phyloP scores from a whole-genome alignment of 2,888 invertebrate genomes.

The Lingula anatina region DNA sequence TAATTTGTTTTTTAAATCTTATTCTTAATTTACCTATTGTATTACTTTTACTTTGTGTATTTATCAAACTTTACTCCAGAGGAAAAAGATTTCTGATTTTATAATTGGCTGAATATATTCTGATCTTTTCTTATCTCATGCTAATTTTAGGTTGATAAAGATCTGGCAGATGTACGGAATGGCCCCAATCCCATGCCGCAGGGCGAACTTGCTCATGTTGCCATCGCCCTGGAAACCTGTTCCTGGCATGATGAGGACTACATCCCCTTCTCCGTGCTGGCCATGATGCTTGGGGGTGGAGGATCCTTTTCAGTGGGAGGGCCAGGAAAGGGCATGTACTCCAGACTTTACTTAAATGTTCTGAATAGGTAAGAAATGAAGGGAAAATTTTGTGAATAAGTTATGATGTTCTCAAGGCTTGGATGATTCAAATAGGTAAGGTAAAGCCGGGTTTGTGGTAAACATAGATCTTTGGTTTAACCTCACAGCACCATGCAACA shows the following conservation, averaged over 20 bases:
- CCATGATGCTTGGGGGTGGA: slow-evolving; percentile 99
- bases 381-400: too few relatives aligned
- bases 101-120: neutral
- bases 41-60: too few relatives aligned
- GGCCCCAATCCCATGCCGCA: slow-evolving; percentile 89
- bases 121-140: neutral
- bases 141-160: slow-evolving; percentile 46
- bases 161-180: slow-evolving; percentile 57
- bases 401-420: too few relatives aligned
- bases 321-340: slow-evolving; percentile 99
- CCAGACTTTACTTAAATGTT: slow-evolving; percentile 93
- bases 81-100: too few relatives aligned
- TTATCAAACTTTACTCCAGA: too few relatives aligned
- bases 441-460: too few relatives aligned
- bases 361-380: slow-evolving; percentile 70
- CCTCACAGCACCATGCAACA: too few relatives aligned
- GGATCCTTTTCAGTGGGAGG: slow-evolving; percentile 99
- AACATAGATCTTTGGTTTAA: too few relatives aligned
- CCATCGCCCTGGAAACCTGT: slow-evolving; percentile 87
- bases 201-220: slow-evolving; percentile 92
- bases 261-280: slow-evolving; percentile 91
- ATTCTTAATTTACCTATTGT: too few relatives aligned
- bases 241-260: slow-evolving; percentile 92
- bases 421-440: too few relatives aligned
- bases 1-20: too few relatives aligned